Conservation (phyloP, 2,797 vertebrate species). For the Mormyrops boulengeri region DNA sequence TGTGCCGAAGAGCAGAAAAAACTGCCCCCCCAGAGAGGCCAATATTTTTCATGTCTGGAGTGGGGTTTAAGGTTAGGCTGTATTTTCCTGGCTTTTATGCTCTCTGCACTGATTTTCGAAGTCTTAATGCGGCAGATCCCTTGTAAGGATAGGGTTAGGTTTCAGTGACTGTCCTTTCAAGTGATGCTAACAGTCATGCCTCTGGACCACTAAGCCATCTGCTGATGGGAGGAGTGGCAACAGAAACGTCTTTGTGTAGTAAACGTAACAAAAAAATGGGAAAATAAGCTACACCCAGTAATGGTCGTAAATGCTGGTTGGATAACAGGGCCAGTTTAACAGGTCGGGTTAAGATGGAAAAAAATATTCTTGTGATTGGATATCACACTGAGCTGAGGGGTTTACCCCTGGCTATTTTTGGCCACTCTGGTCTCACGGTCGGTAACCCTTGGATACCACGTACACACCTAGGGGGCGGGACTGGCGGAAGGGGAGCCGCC, state of each 20-base stretch:
- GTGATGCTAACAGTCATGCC: background rate
- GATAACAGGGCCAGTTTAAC: background rate
- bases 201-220: constrained; percentile 10
- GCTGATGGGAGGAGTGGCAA: background rate
- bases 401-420: constrained; percentile 40
- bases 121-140: background rate
- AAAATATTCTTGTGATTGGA: constrained; percentile 31
- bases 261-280: background rate
- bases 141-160: constrained; percentile 4
- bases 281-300: background rate
- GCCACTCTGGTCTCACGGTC: constrained; percentile 40
- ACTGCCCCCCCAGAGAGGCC: background rate
- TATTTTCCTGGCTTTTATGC: background rate
- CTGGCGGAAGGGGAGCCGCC: constrained; percentile 32
- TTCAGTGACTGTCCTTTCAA: background rate
- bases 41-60: background rate
- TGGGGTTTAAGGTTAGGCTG: background rate
- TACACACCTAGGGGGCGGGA: constrained; percentile 29
- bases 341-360: background rate
- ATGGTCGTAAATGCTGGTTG: background rate
- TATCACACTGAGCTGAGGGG: constrained; percentile 24
- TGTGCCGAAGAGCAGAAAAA: background rate
- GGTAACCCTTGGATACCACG: constrained; percentile 44
- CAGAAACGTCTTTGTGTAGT: background rate
- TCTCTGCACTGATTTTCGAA: background rate